Conservation (phyloP, 2,797 vertebrate species). For the Meriones psammophilus region DNA sequence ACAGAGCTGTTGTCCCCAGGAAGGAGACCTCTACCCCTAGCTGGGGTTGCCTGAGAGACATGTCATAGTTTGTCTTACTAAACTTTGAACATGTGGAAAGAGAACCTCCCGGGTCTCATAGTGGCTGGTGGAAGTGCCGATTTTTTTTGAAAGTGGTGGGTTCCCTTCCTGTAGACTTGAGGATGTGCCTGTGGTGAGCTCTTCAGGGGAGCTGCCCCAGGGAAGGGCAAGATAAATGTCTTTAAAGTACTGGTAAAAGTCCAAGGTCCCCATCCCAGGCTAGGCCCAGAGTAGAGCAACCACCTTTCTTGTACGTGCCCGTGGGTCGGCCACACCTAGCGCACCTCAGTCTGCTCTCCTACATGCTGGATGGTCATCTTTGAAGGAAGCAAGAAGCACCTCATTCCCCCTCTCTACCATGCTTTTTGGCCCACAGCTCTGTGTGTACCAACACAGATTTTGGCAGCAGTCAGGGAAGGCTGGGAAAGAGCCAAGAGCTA, state of each 20-base stretch:
- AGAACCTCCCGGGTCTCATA: neutral
- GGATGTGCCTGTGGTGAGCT: neutral
- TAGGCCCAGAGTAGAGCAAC: neutral
- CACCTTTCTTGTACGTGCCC: fast-evolving
- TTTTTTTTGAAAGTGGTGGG: neutral
- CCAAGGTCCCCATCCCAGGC: neutral
- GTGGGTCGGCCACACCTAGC: neutral
- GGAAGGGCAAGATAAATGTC: fast-evolving
- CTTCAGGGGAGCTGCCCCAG: neutral
- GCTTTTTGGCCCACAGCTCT: neutral
- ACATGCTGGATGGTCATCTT: neutral
- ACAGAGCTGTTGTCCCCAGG: neutral
- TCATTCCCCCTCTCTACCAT: too few relatives aligned
- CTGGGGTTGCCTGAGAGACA: neutral
- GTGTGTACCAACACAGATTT: neutral
- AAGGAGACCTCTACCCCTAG: neutral
- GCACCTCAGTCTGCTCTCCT: too few relatives aligned
- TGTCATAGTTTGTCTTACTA: fast-evolving
- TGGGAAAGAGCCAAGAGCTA: neutral
- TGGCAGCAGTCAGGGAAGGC: neutral
- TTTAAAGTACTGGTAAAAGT: neutral
- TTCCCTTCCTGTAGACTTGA: neutral
- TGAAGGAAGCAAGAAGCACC: neutral
- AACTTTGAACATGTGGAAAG: neutral
- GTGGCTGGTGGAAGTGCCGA: neutral